Conservation (phyloP, 2,888 invertebrate species). For the Acronicta alni region DNA sequence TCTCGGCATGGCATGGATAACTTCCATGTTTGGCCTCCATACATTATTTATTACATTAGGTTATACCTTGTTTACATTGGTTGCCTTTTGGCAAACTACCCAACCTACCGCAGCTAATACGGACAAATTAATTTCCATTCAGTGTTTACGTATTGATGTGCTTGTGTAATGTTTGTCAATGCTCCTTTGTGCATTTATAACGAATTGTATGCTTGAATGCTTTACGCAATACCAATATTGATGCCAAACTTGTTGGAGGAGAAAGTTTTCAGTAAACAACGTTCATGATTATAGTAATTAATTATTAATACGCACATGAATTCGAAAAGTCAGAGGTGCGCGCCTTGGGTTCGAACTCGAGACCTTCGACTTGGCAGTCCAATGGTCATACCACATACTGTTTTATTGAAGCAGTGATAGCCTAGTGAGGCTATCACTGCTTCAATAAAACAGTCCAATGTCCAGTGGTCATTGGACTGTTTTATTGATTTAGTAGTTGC, state of each 20-base stretch:
- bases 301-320: too few relatives aligned
- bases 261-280: neutral
- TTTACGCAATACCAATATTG: constrained; percentile 27
- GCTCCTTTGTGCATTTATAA: constrained; percentile 56
- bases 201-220: constrained; percentile 46
- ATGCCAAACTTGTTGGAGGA: constrained; percentile 12
- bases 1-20: constrained; percentile 80
- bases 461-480: too few relatives aligned
- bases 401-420: too few relatives aligned
- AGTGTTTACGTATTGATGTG: constrained; percentile 65
- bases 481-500: too few relatives aligned
- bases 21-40: constrained; percentile 84
- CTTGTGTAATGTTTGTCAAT: constrained; percentile 58
- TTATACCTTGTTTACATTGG: constrained; percentile 81
- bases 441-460: too few relatives aligned
- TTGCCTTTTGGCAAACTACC: constrained; percentile 78
- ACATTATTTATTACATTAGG: constrained; percentile 86
- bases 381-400: too few relatives aligned
- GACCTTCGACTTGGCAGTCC: too few relatives aligned
- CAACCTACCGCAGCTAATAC: constrained; percentile 67
- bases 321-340: too few relatives aligned
- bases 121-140: constrained; percentile 74
- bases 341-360: too few relatives aligned
- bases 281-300: too few relatives aligned
- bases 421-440: too few relatives aligned